phyloP scores from a whole-genome alignment of 1,140 invertebrate species.

The Batillaria attramentaria region DNA sequence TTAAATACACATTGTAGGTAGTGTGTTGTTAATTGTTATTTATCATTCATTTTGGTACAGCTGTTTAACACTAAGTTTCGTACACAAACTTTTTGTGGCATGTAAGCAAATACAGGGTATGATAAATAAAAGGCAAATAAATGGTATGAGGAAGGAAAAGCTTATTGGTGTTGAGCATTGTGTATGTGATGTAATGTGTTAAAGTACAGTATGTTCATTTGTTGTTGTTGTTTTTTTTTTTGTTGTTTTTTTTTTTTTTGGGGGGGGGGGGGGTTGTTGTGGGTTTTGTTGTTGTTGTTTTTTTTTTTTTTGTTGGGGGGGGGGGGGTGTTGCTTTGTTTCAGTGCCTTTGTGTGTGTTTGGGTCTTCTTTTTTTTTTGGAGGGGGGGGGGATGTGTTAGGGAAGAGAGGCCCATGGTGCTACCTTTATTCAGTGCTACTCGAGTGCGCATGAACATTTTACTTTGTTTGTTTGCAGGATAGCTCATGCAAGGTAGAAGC shows the following conservation, averaged over 20 bases:
- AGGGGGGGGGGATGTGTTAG: not conserved
- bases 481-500: slow-evolving; percentile 77
- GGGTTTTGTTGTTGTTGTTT: not conserved
- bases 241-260: too few species aligned
- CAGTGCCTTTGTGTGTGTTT: not conserved
- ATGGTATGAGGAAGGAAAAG: too few species aligned
- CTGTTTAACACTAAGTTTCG: too few species aligned
- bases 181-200: too few species aligned
- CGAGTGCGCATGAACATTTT: not conserved
- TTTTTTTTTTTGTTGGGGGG: not conserved
- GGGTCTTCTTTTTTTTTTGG: not conserved
- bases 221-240: not conserved
- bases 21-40: not conserved
- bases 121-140: too few species aligned
- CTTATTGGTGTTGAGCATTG: too few species aligned
- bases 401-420: not conserved
- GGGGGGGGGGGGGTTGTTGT: too few species aligned
- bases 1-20: slow-evolving; percentile 11
- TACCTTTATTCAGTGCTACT: too few species aligned
- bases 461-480: slow-evolving; percentile 63
- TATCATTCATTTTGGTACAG: not conserved
- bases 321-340: not conserved
- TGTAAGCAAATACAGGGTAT: too few species aligned
- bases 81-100: too few species aligned
- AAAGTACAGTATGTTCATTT: too few species aligned